Percentiles rank a stretch among this genome's conserved stretches.
phyloP scores from a whole-genome alignment of 2,113 vertebrate species.

The Nothocercus julius region DNA sequence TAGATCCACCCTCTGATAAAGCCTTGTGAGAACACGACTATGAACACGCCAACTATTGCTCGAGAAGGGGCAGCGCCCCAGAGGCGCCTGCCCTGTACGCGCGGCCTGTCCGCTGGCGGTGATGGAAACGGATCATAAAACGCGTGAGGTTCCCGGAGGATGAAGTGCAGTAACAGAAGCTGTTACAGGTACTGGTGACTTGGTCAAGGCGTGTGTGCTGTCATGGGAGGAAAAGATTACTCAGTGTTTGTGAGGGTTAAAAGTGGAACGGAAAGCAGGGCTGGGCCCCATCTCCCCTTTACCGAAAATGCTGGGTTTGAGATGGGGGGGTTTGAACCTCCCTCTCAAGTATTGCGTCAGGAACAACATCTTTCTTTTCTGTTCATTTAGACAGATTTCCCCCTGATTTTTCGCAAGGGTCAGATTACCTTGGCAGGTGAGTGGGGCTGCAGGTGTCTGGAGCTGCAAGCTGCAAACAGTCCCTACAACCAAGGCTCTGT shows the following conservation, averaged over 20 bases:
- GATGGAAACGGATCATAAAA: background rate
- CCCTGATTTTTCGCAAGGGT: background rate
- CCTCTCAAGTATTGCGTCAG: background rate
- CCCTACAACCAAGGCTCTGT: background rate
- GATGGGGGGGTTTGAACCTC: background rate
- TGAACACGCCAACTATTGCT: background rate
- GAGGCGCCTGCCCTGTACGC: background rate
- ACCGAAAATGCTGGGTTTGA: background rate
- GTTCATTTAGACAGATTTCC: background rate
- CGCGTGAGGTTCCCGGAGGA: background rate
- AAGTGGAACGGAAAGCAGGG: background rate
- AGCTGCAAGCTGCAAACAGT: background rate
- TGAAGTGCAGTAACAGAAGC: background rate
- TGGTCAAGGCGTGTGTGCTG: background rate
- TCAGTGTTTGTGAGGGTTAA: background rate
- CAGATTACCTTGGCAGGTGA: background rate
- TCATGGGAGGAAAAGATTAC: background rate
- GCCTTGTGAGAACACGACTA: fast-evolving
- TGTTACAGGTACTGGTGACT: background rate
- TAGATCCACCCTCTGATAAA: background rate
- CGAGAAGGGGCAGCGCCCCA: background rate
- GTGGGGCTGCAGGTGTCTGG: background rate
- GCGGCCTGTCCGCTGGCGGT: fast-evolving
- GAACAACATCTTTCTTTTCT: background rate
- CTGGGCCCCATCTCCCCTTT: background rate